A percentile compares a stretch with the other conserved stretches of the same genome.
phyloP scores from a whole-genome alignment of 1,140 invertebrate species.

The Ctenoplectra terminalis region DNA sequence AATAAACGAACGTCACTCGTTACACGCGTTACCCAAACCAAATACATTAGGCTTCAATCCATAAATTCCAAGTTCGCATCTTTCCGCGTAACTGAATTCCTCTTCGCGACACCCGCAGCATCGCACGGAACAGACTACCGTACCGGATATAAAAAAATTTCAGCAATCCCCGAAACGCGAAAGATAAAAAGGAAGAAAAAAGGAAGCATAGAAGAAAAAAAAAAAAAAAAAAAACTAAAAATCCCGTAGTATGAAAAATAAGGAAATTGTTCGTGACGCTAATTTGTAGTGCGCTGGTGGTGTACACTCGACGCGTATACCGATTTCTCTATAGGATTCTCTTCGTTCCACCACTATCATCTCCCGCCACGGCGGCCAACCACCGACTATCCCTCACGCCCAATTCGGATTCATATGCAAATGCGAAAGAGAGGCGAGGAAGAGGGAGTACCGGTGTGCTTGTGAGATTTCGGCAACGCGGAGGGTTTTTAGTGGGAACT shows the following conservation, averaged over 20 bases:
- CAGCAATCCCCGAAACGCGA: background rate
- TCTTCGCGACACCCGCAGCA: background rate
- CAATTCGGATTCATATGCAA: constrained; percentile 74
- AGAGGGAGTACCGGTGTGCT: constrained; percentile 10
- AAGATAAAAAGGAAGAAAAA: background rate
- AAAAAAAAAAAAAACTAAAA: background rate
- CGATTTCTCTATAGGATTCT: constrained; percentile 35
- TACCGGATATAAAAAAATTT: background rate
- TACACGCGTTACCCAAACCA: background rate
- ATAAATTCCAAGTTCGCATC: background rate
- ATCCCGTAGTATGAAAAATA: constrained; percentile 9
- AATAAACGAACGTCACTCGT: background rate
- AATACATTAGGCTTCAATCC: background rate
- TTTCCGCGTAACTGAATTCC: background rate
- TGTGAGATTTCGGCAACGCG: constrained; percentile 55
- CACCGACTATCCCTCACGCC: constrained; percentile 51
- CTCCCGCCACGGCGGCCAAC: constrained; percentile 29
- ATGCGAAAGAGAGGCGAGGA: constrained; percentile 42
- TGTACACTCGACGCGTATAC: constrained; percentile 35
- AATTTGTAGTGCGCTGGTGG: constrained; percentile 28
- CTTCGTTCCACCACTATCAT: constrained; percentile 33
- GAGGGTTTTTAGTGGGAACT: constrained; percentile 62
- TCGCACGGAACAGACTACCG: background rate
- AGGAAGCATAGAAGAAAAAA: too few species aligned
- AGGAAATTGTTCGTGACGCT: background rate